Evolutionary conservation across 2,113 vertebrate genomes (phyloP), one percentile per base, ranked within the genome.

Genomic region (Trematocara nigrifrons): DNA sequence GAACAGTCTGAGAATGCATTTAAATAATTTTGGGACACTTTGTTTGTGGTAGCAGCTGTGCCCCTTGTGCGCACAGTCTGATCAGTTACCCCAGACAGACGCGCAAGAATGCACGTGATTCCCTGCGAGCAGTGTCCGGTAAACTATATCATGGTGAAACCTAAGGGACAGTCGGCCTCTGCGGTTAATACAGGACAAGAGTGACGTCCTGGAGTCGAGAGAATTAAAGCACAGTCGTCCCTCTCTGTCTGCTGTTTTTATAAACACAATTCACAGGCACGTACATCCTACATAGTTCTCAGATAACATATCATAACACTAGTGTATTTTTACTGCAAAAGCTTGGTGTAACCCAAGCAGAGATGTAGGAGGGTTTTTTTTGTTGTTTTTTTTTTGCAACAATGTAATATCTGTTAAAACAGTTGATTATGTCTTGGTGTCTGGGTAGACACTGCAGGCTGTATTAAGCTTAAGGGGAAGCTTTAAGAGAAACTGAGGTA

Each of bases 1-100:
- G 83, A 90, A 83, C 91, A 76, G 92, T 94, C 93, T 94, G 91
- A 90, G 91, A 95, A 94, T 94, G 91, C 79, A 81, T 90, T 86
- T 71, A 87, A 96, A 96, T 79, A 94, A 94, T 88, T 96, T 93
- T 74, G 95, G 90, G 86, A 97, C 95, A 86, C 96, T 89, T 26
- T 57, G 64, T 87, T 79, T 90, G 87, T 80, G 64, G 83, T 76
- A 84, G 79, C 91, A 92, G 93, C 89, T 93, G 93, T 71, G 85
- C 57, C 69, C 64, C 80, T 54, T 85, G 42, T 80, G 84, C 35
- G 82, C 81, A 33, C 11, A 74, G 87, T 88, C 90, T 82, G 86
- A 69, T 85, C 85, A 89, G 87, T 90, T 87, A 90, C 91, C 54
- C 11, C 88, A 91, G 85, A 84, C 86, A 61, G 83, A 86, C 82